phyloP scores from a whole-genome alignment of 2,797 vertebrate genomes.

The Oreonectes daqikongensis region DNA sequence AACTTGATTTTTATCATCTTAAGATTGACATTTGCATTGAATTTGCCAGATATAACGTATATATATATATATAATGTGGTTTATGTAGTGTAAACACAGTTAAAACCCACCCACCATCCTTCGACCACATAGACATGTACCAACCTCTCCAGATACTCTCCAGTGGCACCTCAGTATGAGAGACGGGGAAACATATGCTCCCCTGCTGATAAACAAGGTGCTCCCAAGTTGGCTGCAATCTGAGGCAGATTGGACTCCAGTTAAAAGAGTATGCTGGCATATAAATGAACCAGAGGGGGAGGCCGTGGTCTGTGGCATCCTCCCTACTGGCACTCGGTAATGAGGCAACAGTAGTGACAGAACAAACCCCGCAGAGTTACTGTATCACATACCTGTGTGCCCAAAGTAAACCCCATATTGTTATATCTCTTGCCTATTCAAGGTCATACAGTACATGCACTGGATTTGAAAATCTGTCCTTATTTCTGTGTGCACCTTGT shows the following conservation, averaged over 20 bases:
- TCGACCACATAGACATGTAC: constrained; percentile 4
- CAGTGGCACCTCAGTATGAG: constrained; percentile 30
- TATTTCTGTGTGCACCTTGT: too few relatives aligned
- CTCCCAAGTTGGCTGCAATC: constrained; percentile 45
- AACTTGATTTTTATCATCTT: too few relatives aligned
- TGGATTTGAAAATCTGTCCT: background rate
- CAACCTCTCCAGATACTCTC: constrained; percentile 25
- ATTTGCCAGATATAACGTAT: too few relatives aligned
- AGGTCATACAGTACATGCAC: constrained; percentile 16
- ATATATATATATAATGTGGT: too few relatives aligned
- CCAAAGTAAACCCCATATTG: constrained; percentile 7
- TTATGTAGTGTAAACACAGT: too few relatives aligned
- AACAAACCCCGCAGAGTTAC: constrained; percentile 31
- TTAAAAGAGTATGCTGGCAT: constrained; percentile 56
- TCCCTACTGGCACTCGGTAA: constrained; percentile 31
- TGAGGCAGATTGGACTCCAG: constrained; percentile 55
- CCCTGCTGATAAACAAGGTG: constrained; percentile 51
- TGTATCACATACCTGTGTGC: constrained; percentile 20
- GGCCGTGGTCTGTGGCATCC: constrained; percentile 29
- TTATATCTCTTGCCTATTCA: background rate
- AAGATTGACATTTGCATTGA: too few relatives aligned
- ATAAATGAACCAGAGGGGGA: constrained; percentile 53
- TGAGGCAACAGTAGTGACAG: constrained; percentile 35
- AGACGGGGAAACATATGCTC: constrained; percentile 50
- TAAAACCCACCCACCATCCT: constrained; percentile 18